These are phyloP conservation scores for Diacarnus erythraeanus DNA, from an alignment of 37 sponge, comb jelly and placozoan species.

Conservation along the genomic window DNA sequence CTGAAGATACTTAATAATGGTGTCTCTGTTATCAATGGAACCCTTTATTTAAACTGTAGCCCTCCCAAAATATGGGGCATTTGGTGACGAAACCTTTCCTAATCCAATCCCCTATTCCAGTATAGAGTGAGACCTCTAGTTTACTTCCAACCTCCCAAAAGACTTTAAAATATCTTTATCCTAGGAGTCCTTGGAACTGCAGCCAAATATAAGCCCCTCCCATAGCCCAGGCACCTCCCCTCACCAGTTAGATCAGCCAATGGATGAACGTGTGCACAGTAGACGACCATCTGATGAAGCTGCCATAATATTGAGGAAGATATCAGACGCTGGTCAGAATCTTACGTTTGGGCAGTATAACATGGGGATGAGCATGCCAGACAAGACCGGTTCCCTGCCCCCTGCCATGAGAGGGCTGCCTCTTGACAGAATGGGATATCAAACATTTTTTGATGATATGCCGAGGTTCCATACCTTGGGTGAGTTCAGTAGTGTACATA, in stretches of 20 bases:
- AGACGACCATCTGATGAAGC: conserved; percentile 76
- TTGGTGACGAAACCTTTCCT: too few species aligned
- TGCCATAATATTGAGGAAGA: conserved; percentile 53
- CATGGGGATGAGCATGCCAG: conserved; percentile 16
- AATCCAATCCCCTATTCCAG: too few species aligned
- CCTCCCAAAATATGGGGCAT: too few species aligned
- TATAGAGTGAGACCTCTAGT: too few species aligned
- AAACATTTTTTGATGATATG: too few species aligned
- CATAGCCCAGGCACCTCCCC: conserved; percentile 26
- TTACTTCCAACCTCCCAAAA: too few species aligned
- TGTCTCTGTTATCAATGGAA: too few species aligned
- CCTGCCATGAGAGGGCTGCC: background rate
- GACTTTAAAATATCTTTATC: too few species aligned
- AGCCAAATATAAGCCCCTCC: background rate
- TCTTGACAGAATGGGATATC: background rate
- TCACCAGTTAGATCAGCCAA: conserved; percentile 30
- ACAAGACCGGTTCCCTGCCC: conserved; percentile 32
- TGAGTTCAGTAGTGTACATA: background rate
- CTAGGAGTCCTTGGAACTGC: conserved; percentile 21
- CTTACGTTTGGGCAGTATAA: background rate
- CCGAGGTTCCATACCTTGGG: background rate
- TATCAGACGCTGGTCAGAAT: conserved; percentile 9
- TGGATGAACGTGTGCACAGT: conserved; percentile 35
- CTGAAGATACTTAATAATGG: too few species aligned
- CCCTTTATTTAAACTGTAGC: too few species aligned